A percentile compares a stretch with the other conserved stretches of the same genome.
Conservation (phyloP, 2,888 invertebrate species). For the Lochmaea crataegi region DNA sequence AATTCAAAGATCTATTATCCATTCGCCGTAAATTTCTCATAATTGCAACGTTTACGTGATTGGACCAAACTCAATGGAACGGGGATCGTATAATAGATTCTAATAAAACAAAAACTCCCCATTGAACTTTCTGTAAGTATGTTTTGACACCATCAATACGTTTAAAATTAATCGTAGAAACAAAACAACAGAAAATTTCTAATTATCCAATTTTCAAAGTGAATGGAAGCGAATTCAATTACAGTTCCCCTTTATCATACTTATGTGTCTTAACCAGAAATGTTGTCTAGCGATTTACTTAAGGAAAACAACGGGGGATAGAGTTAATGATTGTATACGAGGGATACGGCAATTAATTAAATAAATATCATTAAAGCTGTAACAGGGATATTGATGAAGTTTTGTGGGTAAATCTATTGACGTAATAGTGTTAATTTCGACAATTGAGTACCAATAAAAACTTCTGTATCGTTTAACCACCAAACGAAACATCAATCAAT, state of each 20-base stretch:
- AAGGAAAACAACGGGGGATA: not conserved
- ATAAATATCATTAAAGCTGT: not conserved
- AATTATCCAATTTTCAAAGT: constrained; percentile 7
- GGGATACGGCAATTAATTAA: not conserved
- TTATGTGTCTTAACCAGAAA: not conserved
- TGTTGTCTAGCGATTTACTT: constrained; percentile 3
- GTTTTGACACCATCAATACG: not conserved
- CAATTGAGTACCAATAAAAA: no score
- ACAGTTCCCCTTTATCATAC: not conserved
- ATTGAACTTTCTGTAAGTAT: no score
- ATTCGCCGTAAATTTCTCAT: no score
- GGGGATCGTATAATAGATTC: not conserved
- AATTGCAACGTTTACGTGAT: no score
- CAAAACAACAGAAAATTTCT: constrained; percentile 4
- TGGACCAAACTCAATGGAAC: no score
- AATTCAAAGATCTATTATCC: no score
- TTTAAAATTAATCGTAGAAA: not conserved
- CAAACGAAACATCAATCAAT: no score
- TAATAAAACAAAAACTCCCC: not conserved
- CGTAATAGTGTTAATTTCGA: no score
- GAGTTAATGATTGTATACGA: not conserved
- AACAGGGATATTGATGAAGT: no score
- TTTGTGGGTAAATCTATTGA: no score
- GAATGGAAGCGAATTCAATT: not conserved
- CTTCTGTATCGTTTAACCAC: no score